A percentile compares a stretch with the other conserved stretches of the same genome.
Evolutionary conservation across 2,113 vertebrate genomes (phyloP).

Genomic region (Pagrus major): DNA sequence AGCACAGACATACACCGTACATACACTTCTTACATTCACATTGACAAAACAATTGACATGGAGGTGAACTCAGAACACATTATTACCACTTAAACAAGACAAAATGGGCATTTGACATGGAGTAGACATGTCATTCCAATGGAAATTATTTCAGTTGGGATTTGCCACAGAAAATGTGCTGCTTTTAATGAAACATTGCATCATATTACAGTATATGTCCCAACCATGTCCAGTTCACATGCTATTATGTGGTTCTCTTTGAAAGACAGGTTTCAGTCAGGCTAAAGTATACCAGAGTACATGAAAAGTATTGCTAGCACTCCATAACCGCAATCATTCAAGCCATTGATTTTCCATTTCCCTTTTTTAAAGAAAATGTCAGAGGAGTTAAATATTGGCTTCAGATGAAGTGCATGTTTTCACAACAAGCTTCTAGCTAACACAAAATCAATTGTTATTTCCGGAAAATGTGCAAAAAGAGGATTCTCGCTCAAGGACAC

Average conservation of each 20-base stretch:
- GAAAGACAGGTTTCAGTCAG: background rate
- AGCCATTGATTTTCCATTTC: background rate
- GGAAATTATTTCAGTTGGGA: background rate
- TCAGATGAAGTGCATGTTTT: slow-evolving; percentile 14
- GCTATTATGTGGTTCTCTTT: background rate
- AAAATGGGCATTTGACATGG: background rate
- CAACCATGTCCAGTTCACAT: background rate
- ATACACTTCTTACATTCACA: background rate
- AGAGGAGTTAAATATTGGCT: slow-evolving; percentile 11
- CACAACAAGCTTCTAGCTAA: slow-evolving; percentile 18
- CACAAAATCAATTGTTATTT: slow-evolving; percentile 23
- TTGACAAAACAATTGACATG: background rate
- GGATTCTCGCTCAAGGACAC: slow-evolving; percentile 2
- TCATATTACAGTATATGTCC: background rate
- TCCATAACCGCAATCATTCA: background rate
- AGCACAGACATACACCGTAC: background rate
- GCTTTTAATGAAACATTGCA: background rate
- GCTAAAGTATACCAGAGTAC: background rate
- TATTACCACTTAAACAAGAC: background rate
- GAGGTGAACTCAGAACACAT: background rate
- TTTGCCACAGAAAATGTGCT: background rate
- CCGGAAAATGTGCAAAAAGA: background rate
- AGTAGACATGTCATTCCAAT: background rate
- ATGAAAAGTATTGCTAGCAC: background rate
- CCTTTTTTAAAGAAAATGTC: slow-evolving; percentile 1